Percentiles rank a stretch among this genome's conserved stretches.
Conservation (phyloP, 2,888 invertebrate genomes). For the Balanococcus diminutus region DNA sequence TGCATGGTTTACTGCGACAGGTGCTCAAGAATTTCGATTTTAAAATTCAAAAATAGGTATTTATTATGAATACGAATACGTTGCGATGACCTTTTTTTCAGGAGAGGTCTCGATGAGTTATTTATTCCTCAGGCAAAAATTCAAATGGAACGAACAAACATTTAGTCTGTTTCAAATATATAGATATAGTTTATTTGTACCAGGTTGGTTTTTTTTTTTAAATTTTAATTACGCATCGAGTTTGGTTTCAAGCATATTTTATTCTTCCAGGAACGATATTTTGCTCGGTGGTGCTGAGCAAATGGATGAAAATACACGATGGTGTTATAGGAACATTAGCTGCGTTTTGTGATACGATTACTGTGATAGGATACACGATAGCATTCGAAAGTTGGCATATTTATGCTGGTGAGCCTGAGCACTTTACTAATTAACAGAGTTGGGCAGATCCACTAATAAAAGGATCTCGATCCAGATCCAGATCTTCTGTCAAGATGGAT, state of each 20-base stretch:
- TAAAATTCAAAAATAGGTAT: too few species aligned
- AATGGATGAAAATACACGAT: conserved; percentile 58
- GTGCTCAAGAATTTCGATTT: too few species aligned
- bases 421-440: too few species aligned
- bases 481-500: too few species aligned
- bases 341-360: conserved; percentile 56
- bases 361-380: conserved; percentile 55
- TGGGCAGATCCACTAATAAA: too few species aligned
- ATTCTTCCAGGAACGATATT: conserved; percentile 57
- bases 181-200: neutral
- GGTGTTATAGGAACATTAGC: conserved; percentile 58
- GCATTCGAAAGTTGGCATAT: conserved; percentile 56
- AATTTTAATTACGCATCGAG: neutral
- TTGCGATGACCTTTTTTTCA: neutral
- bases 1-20: neutral
- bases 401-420: conserved; percentile 56
- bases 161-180: neutral
- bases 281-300: conserved; percentile 57
- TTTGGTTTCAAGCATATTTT: too few species aligned
- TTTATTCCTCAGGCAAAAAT: neutral
- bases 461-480: too few species aligned
- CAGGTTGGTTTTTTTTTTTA: neutral
- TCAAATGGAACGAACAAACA: neutral
- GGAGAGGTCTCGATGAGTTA: neutral
- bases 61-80: too few species aligned